Evolutionary conservation across 2,888 invertebrate species (phyloP), one percentile per base, ranked within the genome.

Genomic region (Troglohyphantes excavatus): DNA sequence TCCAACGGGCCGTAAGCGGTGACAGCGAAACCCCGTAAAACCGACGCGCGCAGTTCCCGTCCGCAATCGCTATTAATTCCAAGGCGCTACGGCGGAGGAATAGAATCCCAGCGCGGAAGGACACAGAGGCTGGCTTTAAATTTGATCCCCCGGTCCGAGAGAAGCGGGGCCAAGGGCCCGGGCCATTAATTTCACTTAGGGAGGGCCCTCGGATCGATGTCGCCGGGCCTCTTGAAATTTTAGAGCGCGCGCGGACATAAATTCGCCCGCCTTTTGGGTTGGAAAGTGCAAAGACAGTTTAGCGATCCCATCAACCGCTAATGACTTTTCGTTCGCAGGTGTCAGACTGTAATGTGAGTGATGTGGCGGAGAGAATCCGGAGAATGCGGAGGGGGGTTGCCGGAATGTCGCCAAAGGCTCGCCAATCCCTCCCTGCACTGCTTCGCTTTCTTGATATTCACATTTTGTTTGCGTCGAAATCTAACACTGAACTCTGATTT

Each of bases 181-280:
- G 88, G 88, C 82, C 88, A 88, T 88, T 88, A 88, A 88, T 88
- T 88, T 88, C 82, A 88, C 88, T 88, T 88, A 88, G 17, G 88
- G 88, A 11, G 59, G 68, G 19, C 73, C 83, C 27, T 17, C 2
- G 53, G 73, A 73, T 73, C 83, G 73, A 73, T 73, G 73, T 21
- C 39, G 43, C 53, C 68, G 85, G 63, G 53, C 39, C 61, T 29
- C 46, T 27, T 39, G 79, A 65, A 88, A 88, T 88, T 88, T 88
- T 88, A 88, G 88, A 88, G 82, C 75, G 81, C 81, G 67, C 75
- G 88, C 73, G 88, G 88, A 82, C 81, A 88, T 88, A 88, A 88
- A 88, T 88, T 88, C 88, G 88, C 59, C 81, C 87, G 81, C 81
- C 75, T 82, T n/a, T 53, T 53, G 13, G 13, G 53, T 75, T 81